These are phyloP conservation scores for Mesorhabditis sp. DNA, from an alignment of 2,888 invertebrate species.

Conservation along the genomic window DNA sequence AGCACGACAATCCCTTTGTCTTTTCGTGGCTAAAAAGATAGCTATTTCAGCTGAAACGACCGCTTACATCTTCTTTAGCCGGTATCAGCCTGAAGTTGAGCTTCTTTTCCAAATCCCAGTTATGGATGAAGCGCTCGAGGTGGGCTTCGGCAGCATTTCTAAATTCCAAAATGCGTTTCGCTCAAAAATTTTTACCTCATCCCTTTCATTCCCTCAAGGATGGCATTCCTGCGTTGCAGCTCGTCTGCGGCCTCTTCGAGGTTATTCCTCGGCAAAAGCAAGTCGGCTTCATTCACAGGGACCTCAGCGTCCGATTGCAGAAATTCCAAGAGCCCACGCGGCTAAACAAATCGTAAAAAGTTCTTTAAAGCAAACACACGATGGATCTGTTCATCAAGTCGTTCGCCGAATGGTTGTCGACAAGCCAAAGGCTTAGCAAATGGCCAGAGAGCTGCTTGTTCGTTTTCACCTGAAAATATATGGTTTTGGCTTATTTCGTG, in stretches of 20 bases:
- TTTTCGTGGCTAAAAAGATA: constrained; percentile 28
- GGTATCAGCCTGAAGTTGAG: constrained; percentile 55
- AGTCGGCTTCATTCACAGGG: constrained; percentile 67
- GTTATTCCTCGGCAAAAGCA: constrained; percentile 75
- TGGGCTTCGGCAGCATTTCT: constrained; percentile 59
- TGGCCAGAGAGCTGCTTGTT: constrained; percentile 82
- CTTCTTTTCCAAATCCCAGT: constrained; percentile 62
- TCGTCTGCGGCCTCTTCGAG: constrained; percentile 74
- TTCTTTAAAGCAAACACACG: constrained; percentile 23
- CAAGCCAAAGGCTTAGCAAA: constrained; percentile 90
- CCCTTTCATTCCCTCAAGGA: constrained; percentile 31
- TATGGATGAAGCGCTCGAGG: constrained; percentile 61
- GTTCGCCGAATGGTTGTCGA: constrained; percentile 69
- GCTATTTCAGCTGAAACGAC: constrained; percentile 5
- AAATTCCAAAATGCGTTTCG: background rate
- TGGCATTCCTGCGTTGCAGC: constrained; percentile 25
- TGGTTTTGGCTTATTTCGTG: constrained; percentile 65
- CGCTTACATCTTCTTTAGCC: background rate
- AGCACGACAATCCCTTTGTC: constrained; percentile 75
- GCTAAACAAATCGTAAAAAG: constrained; percentile 66
- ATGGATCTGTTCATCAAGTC: constrained; percentile 49
- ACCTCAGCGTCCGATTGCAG: constrained; percentile 82
- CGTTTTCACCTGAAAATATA: constrained; percentile 62
- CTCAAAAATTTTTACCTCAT: constrained; percentile 11
- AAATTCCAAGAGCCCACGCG: constrained; percentile 82